A percentile compares a stretch with the other conserved stretches of the same genome.
Conservation (phyloP, 2,888 invertebrate genomes). For the Sinohyriopsis cumingii region DNA sequence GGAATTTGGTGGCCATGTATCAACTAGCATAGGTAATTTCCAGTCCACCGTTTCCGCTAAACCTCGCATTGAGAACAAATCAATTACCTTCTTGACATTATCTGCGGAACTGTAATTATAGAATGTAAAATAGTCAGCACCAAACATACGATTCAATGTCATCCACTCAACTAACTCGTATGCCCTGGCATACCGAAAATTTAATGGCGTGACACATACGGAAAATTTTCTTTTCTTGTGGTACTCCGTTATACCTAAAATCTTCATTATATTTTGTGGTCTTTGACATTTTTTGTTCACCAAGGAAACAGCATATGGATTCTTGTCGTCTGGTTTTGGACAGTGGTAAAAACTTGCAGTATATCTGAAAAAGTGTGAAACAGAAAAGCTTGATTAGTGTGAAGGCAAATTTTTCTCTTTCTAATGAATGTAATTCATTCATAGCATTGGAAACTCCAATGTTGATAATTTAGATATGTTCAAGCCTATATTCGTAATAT, state of each 20-base stretch:
- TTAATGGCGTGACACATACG: conserved; percentile 56
- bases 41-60: conserved; percentile 58
- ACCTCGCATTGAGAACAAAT: conserved; percentile 48
- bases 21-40: conserved; percentile 57
- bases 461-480: no score
- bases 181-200: conserved; percentile 48
- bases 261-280: no score
- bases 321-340: neutral
- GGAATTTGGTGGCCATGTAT: conserved; percentile 31
- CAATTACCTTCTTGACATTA: conserved; percentile 52
- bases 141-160: conserved; percentile 64
- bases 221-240: conserved; percentile 38
- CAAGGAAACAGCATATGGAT: neutral
- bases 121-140: conserved; percentile 63
- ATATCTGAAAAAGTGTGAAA: conserved; percentile 1
- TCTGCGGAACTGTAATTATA: conserved; percentile 58
- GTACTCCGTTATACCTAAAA: no score
- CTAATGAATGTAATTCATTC: no score
- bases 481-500: no score
- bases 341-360: conserved; percentile 1
- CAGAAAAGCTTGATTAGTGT: neutral
- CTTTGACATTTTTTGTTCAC: no score
- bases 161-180: conserved; percentile 67
- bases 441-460: no score
- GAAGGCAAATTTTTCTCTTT: no score